phyloP scores from a whole-genome alignment of 2,888 invertebrate genomes.

The Orchesellides sinensis region DNA sequence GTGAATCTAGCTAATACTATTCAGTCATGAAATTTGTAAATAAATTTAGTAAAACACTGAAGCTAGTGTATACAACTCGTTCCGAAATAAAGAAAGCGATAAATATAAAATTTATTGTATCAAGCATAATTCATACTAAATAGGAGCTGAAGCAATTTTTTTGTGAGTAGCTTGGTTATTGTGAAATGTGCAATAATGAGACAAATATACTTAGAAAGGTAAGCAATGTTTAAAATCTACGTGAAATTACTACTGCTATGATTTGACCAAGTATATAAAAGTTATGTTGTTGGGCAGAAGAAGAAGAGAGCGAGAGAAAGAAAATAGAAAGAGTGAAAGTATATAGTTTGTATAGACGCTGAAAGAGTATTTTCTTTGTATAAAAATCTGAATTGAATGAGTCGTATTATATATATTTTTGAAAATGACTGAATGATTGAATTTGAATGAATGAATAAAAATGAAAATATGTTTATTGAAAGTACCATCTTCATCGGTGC shows the following conservation, averaged over 20 bases:
- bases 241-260: background rate
- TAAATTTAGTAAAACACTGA: background rate
- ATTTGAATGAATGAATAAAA: constrained; percentile 20
- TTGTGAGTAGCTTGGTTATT: background rate
- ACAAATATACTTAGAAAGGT: background rate
- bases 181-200: background rate
- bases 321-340: constrained; percentile 20
- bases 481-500: constrained; percentile 99
- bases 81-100: background rate
- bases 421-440: constrained; percentile 30
- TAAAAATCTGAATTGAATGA: constrained; percentile 35
- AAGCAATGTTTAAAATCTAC: background rate
- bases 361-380: constrained; percentile 21
- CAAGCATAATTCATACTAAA: background rate
- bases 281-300: constrained; percentile 9
- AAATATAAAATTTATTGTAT: background rate
- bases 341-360: background rate
- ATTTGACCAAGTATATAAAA: background rate
- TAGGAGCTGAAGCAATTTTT: background rate
- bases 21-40: background rate
- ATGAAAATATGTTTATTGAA: constrained; percentile 76
- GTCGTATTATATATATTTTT: constrained; percentile 17
- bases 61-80: background rate
- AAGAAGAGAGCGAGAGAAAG: constrained; percentile 14
- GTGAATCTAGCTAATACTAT: background rate